A percentile compares a stretch with the other conserved stretches of the same genome.
Evolutionary conservation across 1,140 invertebrate species (phyloP).

Genomic region (Leguminivora glycinivorella): DNA sequence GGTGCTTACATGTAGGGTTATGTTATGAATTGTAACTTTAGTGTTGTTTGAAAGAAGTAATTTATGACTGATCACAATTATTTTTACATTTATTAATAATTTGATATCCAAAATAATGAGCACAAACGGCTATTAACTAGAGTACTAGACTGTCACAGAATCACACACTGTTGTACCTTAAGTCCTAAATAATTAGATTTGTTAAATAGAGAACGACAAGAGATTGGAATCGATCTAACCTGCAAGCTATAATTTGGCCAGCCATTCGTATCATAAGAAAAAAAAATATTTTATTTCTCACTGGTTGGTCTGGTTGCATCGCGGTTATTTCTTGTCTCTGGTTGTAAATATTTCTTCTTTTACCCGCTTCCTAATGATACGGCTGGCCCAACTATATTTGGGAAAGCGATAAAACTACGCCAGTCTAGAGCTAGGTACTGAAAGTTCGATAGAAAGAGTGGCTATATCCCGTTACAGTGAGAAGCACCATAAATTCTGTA

Average conservation of each 20-base stretch:
- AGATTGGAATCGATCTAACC: conserved; percentile 45
- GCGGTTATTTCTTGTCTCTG: no score
- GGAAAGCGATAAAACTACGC: conserved; percentile 13
- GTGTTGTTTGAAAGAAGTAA: neutral
- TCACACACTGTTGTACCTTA: conserved; percentile 18
- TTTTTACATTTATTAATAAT: conserved; percentile 1
- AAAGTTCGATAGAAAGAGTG: conserved; percentile 27
- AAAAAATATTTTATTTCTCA: neutral
- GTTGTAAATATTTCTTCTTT: neutral
- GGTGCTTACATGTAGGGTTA: neutral
- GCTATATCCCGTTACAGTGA: conserved; percentile 51
- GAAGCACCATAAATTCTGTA: conserved; percentile 71
- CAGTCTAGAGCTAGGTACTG: conserved; percentile 11
- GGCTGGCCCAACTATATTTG: neutral
- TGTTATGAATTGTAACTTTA: neutral
- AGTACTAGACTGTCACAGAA: neutral
- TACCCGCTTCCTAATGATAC: neutral
- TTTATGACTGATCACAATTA: neutral
- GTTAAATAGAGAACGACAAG: conserved; percentile 40
- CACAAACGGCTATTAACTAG: neutral
- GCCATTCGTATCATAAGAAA: neutral
- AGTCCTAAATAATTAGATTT: conserved; percentile 34
- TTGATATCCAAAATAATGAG: neutral
- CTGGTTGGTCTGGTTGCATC: no score
- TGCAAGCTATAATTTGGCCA: conserved; percentile 39